Evolutionary conservation across 1,140 invertebrate species (phyloP).

Genomic region (Hetaerina americana): DNA sequence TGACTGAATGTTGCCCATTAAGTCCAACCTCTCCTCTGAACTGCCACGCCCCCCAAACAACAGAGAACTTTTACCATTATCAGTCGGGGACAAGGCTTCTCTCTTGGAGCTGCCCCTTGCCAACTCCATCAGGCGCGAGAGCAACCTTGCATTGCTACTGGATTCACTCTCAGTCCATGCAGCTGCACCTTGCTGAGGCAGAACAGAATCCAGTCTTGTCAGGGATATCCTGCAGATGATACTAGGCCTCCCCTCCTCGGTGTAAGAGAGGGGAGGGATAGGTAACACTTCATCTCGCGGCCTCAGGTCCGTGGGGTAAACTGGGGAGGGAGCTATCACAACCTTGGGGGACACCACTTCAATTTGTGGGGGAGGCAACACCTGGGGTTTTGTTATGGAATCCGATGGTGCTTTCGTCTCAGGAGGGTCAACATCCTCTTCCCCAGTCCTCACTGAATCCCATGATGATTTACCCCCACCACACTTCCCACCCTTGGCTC

Average conservation of each 20-base stretch:
- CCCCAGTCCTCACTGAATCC: neutral
- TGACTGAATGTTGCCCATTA: neutral
- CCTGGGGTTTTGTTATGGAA: neutral
- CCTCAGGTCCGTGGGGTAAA: neutral
- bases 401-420: neutral
- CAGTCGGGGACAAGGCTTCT: neutral
- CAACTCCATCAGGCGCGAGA: neutral
- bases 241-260: slow-evolving; percentile 25
- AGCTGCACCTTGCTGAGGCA: slow-evolving; percentile 2
- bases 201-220: slow-evolving; percentile 20
- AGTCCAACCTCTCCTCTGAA: no score
- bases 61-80: neutral
- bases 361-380: neutral
- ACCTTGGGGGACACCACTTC: neutral
- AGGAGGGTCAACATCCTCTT: neutral
- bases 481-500: slow-evolving; percentile 42
- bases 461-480: slow-evolving; percentile 21
- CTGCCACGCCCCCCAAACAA: neutral
- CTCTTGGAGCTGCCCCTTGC: neutral
- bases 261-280: slow-evolving; percentile 21
- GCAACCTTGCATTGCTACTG: neutral
- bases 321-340: neutral
- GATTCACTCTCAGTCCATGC: slow-evolving; percentile 12
- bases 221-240: slow-evolving; percentile 32
- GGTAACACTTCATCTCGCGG: neutral